These are phyloP conservation scores for Rafetus swinhoei DNA, from an alignment of 2,113 vertebrate species.

Conservation along the genomic window DNA sequence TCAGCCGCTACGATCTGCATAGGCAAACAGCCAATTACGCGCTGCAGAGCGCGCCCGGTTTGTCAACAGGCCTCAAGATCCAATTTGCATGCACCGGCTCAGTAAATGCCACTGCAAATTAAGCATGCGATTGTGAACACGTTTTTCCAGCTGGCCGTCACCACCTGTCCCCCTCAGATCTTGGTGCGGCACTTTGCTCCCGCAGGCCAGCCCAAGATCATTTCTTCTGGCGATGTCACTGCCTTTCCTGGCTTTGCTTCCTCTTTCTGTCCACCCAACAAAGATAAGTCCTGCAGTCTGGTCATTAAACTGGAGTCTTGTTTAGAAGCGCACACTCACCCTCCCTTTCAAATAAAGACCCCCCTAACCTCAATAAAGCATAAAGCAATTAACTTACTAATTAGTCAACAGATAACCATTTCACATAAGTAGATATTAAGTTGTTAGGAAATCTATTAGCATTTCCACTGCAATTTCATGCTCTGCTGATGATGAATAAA, in stretches of 20 bases:
- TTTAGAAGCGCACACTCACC: slow-evolving; percentile 18
- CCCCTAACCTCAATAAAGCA: slow-evolving; percentile 56
- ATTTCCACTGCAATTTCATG: slow-evolving; percentile 75
- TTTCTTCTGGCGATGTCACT: background rate
- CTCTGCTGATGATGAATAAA: slow-evolving; percentile 77
- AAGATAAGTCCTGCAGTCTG: background rate
- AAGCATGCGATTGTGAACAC: fast-evolving
- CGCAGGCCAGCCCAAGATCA: background rate
- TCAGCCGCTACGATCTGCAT: background rate
- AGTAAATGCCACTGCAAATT: fast-evolving
- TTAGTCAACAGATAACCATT: slow-evolving; percentile 72
- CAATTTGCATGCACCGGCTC: fast-evolving
- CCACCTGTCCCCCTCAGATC: background rate
- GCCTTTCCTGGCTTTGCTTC: background rate
- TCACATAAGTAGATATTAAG: slow-evolving; percentile 64
- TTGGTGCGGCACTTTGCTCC: background rate
- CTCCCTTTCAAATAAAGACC: slow-evolving; percentile 25
- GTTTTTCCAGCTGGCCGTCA: background rate
- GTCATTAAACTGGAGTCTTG: slow-evolving; percentile 13
- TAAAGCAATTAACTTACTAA: slow-evolving; percentile 77
- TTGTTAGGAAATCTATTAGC: slow-evolving; percentile 73
- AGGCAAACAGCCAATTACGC: fast-evolving
- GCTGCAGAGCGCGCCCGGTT: background rate
- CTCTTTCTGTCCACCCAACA: background rate
- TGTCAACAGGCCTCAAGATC: background rate